Conservation (phyloP, 2,888 invertebrate species). For the Oscheius sp. region DNA sequence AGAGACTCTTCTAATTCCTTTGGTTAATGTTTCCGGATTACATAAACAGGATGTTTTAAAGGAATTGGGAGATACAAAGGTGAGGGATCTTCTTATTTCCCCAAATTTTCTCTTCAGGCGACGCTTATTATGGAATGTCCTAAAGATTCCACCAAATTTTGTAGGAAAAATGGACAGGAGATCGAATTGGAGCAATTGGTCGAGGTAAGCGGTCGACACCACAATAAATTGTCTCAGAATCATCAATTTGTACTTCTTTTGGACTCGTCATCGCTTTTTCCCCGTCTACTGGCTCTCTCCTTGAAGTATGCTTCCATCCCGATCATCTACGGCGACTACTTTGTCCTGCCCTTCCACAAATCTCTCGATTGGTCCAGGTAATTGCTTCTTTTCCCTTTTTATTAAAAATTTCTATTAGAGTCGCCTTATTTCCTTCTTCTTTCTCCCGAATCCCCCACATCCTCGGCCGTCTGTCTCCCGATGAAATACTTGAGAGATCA, state of each 20-base stretch:
- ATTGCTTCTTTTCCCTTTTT: too few relatives aligned
- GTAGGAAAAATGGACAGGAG: neutral
- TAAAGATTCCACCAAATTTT: neutral
- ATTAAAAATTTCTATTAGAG: constrained; percentile 7
- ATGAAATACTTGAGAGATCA: neutral
- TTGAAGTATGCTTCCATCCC: constrained; percentile 33
- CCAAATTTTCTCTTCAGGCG: constrained; percentile 4
- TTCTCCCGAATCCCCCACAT: constrained; percentile 15
- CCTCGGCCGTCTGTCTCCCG: constrained; percentile 8
- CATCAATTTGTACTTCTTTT: constrained; percentile 20
- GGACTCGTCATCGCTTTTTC: constrained; percentile 24
- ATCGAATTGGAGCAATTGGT: constrained; percentile 2
- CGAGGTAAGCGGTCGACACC: neutral
- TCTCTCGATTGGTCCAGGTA: constrained; percentile 40
- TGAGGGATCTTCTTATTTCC: neutral
- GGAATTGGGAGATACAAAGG: constrained; percentile 18
- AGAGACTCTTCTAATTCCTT: constrained; percentile 6
- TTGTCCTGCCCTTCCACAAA: constrained; percentile 37
- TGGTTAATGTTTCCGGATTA: neutral
- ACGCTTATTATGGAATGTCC: constrained; percentile 12
- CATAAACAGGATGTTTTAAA: constrained; percentile 16
- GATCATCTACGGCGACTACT: constrained; percentile 30
- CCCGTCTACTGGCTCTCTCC: constrained; percentile 27
- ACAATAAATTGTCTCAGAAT: neutral
- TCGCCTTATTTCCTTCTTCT: neutral